Conservation (phyloP, 2,113 vertebrate genomes). For the Dromiciops gliroides region DNA sequence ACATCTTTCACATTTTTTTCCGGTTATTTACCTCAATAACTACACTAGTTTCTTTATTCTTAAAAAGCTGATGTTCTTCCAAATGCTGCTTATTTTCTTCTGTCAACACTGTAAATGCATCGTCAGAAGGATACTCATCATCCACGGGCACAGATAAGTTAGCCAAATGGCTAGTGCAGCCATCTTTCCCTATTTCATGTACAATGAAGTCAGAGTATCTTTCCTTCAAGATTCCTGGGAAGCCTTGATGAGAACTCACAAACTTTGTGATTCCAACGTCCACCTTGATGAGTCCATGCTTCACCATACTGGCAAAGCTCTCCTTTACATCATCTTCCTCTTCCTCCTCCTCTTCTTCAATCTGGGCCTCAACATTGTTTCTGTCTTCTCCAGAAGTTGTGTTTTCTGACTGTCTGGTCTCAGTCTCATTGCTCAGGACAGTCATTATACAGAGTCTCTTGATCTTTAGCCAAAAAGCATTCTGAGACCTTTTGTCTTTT, state of each 20-base stretch:
- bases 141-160: conserved; percentile 92
- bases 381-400: conserved; percentile 43
- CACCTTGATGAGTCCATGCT: conserved; percentile 93
- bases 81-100: conserved; percentile 93
- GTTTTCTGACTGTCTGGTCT: conserved; percentile 31
- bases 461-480: conserved; percentile 28
- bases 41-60: conserved; percentile 94
- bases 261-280: conserved; percentile 98
- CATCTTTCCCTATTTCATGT: conserved; percentile 97
- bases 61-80: conserved; percentile 94
- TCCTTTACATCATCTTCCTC: too few species aligned
- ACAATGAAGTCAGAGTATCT: conserved; percentile 99
- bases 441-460: conserved; percentile 20
- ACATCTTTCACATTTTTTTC: background rate
- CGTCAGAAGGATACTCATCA: conserved; percentile 88
- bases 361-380: conserved; percentile 41
- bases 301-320: conserved; percentile 99
- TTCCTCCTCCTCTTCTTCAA: conserved; percentile 76
- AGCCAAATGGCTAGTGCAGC: conserved; percentile 90
- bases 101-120: conserved; percentile 88
- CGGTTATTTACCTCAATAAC: conserved; percentile 90
- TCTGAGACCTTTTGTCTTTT: conserved; percentile 84
- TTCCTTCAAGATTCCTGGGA: conserved; percentile 98
- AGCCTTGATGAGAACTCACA: conserved; percentile 94
- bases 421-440: background rate